Conservation (phyloP, 2,113 vertebrate genomes). For the Harpagus bidentatus region DNA sequence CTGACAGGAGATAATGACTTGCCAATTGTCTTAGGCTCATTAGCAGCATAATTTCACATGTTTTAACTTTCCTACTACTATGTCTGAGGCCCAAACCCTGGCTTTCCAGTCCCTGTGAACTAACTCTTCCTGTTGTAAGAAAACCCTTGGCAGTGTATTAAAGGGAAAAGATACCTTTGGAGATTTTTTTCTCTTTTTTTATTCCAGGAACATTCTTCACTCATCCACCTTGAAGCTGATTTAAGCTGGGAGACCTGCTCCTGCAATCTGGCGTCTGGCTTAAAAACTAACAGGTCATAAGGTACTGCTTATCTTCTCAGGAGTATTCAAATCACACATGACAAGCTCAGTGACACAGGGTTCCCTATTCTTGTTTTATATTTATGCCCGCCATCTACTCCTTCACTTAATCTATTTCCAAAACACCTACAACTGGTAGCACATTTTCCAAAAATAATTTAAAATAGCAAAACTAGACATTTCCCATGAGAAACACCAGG, state of each 20-base stretch:
- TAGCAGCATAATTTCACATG: neutral
- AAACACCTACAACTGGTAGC: neutral
- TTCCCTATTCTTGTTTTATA: neutral
- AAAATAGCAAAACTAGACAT: neutral
- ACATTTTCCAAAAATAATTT: neutral
- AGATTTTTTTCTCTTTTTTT: neutral
- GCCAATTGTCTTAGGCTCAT: neutral
- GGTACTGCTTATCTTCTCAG: neutral
- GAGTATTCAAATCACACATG: neutral
- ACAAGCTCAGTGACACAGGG: neutral
- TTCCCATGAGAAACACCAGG: neutral
- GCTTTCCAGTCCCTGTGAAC: neutral
- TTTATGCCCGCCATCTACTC: neutral
- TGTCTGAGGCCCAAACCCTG: neutral
- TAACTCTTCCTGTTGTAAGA: neutral
- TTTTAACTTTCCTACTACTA: neutral
- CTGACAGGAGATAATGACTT: neutral
- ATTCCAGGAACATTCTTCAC: neutral
- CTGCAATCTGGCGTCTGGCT: neutral
- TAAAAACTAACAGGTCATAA: neutral
- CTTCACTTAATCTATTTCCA: neutral
- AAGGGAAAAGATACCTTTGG: neutral
- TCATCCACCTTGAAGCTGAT: neutral
- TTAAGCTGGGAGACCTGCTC: neutral
- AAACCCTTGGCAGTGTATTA: slow-evolving; percentile 27